A percentile compares a stretch with the other conserved stretches of the same genome.
phyloP scores from a whole-genome alignment of 2,113 vertebrate species.

The Corythoichthys intestinalis region DNA sequence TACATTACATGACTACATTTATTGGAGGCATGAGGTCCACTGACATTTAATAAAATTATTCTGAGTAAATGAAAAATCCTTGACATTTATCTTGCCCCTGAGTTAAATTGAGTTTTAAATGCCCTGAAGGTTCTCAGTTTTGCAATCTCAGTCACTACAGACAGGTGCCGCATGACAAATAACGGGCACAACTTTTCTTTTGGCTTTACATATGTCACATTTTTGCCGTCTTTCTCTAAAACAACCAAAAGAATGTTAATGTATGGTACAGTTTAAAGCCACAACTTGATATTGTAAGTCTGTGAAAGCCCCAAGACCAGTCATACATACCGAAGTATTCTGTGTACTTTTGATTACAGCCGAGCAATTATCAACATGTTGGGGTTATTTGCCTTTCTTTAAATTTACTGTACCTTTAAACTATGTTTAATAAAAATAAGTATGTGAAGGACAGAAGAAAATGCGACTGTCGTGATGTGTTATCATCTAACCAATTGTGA shows the following conservation, averaged over 20 bases:
- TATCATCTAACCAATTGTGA: too few relatives aligned
- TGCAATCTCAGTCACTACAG: neutral
- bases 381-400: conserved; percentile 18
- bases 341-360: neutral
- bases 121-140: conserved; percentile 7
- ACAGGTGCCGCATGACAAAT: conserved; percentile 3
- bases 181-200: conserved; percentile 2
- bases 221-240: neutral
- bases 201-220: neutral
- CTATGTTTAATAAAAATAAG: neutral
- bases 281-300: neutral
- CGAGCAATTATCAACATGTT: neutral
- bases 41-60: conserved; percentile 16
- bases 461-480: too few relatives aligned
- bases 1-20: conserved; percentile 5
- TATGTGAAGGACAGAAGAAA: neutral
- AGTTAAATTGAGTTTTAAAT: conserved; percentile 12
- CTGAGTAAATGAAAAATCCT: conserved; percentile 27
- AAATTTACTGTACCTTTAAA: conserved; percentile 13
- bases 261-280: neutral
- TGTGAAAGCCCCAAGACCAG: neutral
- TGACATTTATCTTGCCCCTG: conserved; percentile 16
- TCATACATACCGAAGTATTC: neutral
- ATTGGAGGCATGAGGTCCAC: neutral
- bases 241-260: conserved; percentile 5